These are phyloP conservation scores for Pelagia noctiluca DNA, from an alignment of 30 jellyfish, hydroid and myxozoan genomes.

Conservation along the genomic window DNA sequence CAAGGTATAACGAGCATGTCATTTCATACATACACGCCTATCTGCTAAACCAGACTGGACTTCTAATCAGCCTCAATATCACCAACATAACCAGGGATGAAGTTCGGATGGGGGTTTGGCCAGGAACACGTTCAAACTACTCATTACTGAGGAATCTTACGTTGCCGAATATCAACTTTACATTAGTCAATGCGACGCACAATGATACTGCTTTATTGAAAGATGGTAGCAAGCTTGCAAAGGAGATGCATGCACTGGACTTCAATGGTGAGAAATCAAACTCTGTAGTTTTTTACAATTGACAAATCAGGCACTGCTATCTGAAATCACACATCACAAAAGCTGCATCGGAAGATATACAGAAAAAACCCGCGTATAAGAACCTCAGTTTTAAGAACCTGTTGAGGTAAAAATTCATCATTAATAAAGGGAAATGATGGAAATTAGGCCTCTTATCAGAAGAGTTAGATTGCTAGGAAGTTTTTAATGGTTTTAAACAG, in stretches of 20 bases:
- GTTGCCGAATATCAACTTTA: constrained; percentile 31
- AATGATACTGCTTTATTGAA: constrained; percentile 16
- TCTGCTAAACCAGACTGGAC: constrained; percentile 18
- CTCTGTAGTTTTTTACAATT: neutral
- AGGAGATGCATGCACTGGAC: constrained; percentile 29
- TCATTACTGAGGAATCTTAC: constrained; percentile 47
- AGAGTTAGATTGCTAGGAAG: no score
- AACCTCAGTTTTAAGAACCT: no score
- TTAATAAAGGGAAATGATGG: no score
- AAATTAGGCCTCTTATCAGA: no score
- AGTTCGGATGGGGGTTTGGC: constrained; percentile 50
- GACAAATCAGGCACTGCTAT: neutral
- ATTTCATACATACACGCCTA: constrained; percentile 27
- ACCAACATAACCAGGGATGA: constrained; percentile 39
- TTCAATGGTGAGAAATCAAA: constrained; percentile 69
- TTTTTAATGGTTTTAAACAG: no score
- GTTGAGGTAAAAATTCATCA: no score
- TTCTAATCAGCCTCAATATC: constrained; percentile 29
- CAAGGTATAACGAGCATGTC: constrained; percentile 33
- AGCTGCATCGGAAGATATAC: no score
- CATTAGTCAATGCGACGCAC: constrained; percentile 25
- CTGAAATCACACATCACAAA: no score
- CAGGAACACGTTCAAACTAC: constrained; percentile 26
- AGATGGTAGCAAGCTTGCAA: constrained; percentile 55
- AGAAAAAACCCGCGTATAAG: no score